Evolutionary conservation across 2,888 invertebrate species (phyloP).

Genomic region (Xestoiulus laeticollis): DNA sequence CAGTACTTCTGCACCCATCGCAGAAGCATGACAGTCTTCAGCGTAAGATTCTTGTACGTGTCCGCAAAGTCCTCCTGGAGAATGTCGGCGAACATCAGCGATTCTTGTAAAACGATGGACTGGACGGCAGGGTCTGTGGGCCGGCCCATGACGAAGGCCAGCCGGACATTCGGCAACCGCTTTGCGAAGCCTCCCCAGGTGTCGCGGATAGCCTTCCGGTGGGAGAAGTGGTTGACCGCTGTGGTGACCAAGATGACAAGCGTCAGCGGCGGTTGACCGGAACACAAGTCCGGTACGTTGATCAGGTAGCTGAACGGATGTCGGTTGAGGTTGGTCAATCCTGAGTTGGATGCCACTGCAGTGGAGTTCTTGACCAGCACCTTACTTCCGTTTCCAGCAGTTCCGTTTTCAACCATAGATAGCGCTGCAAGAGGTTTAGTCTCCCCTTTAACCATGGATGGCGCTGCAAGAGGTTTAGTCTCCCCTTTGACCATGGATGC

Average conservation of each 20-base stretch:
- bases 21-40: slow-evolving; percentile 59
- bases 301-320: slow-evolving; percentile 52
- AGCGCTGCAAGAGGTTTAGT: not conserved
- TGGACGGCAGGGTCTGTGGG: slow-evolving; percentile 53
- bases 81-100: slow-evolving; percentile 58
- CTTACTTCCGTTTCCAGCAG: no score
- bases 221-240: slow-evolving; percentile 57
- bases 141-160: slow-evolving; percentile 56
- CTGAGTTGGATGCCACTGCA: not conserved
- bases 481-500: not conserved
- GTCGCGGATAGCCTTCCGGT: slow-evolving; percentile 59
- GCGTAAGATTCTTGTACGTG: slow-evolving; percentile 59
- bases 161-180: slow-evolving; percentile 58
- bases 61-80: slow-evolving; percentile 59
- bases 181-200: slow-evolving; percentile 60
- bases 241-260: slow-evolving; percentile 58
- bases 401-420: no score
- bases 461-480: not conserved
- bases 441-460: not conserved
- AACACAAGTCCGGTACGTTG: slow-evolving; percentile 55
- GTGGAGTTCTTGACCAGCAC: not conserved
- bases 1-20: slow-evolving; percentile 58
- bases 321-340: slow-evolving; percentile 40
- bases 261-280: slow-evolving; percentile 52
- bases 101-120: slow-evolving; percentile 55